Evolutionary conservation across 2,888 invertebrate genomes (phyloP).

Genomic region (Atherix ibis): DNA sequence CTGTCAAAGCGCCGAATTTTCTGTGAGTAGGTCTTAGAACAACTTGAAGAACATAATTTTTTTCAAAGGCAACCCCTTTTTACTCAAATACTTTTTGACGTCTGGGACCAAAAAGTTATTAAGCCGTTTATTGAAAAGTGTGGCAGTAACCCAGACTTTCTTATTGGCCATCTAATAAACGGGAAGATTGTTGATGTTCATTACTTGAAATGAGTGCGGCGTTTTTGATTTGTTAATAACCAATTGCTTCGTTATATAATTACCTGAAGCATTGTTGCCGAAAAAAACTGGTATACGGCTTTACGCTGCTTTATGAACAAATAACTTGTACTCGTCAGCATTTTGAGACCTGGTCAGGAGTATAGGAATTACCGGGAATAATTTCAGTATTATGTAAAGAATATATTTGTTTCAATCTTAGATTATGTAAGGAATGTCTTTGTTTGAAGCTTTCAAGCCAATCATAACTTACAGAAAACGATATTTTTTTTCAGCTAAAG

Average conservation of each 20-base stretch:
- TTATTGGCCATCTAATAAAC: no score
- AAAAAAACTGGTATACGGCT: slow-evolving; percentile 15
- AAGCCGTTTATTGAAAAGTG: slow-evolving; percentile 10
- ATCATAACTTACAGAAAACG: slow-evolving; percentile 11
- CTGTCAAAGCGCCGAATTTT: no score
- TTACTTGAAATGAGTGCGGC: no score
- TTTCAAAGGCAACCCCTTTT: slow-evolving; percentile 7
- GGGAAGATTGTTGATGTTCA: no score
- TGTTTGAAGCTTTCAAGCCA: slow-evolving; percentile 13
- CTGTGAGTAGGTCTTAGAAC: no score
- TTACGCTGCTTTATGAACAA: slow-evolving; percentile 14
- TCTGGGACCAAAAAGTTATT: slow-evolving; percentile 8
- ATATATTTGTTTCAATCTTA: slow-evolving; percentile 6
- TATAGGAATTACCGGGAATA: slow-evolving; percentile 7
- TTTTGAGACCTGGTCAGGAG: slow-evolving; percentile 12
- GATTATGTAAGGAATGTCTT: slow-evolving; percentile 9
- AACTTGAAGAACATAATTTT: slow-evolving; percentile 5
- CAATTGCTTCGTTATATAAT: slow-evolving; percentile 15
- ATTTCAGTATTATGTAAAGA: slow-evolving; percentile 1
- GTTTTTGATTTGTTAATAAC: slow-evolving; percentile 14
- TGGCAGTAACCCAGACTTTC: slow-evolving; percentile 12
- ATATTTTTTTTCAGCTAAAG: neutral
- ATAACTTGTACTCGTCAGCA: slow-evolving; percentile 13
- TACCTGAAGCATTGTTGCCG: slow-evolving; percentile 16
- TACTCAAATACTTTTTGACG: slow-evolving; percentile 8